A percentile compares a stretch with the other conserved stretches of the same genome.
These are phyloP conservation scores for Emesis castigata DNA, from an alignment of 2,888 invertebrate species.

Conservation along the genomic window DNA sequence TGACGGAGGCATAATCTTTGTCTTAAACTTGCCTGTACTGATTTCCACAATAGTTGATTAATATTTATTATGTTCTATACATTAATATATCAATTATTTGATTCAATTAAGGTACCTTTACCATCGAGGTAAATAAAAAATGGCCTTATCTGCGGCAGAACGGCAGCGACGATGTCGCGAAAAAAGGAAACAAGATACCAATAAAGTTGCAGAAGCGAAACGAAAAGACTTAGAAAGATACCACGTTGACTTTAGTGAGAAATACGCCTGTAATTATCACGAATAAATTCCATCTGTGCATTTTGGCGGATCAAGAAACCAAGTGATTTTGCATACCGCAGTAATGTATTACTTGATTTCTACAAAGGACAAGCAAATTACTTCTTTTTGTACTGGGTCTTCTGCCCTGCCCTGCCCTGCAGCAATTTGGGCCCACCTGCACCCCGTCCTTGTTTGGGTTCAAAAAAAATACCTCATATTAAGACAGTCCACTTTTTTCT, in stretches of 20 bases:
- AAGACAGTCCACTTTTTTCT: too few relatives aligned
- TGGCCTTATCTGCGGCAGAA: background rate
- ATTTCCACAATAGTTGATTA: background rate
- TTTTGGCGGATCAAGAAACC: background rate
- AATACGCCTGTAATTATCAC: background rate
- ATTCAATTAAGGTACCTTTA: background rate
- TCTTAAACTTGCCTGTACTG: background rate
- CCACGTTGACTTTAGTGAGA: too few relatives aligned
- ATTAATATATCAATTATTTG: background rate
- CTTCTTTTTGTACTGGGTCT: background rate
- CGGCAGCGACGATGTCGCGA: background rate
- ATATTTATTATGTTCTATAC: background rate
- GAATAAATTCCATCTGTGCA: background rate
- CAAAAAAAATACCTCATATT: too few relatives aligned
- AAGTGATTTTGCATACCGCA: background rate
- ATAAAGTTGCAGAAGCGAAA: conserved; percentile 44
- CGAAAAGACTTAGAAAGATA: conserved; percentile 53
- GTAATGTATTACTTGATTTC: background rate
- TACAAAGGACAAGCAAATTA: background rate
- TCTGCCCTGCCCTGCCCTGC: background rate
- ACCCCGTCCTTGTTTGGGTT: background rate
- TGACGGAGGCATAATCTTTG: background rate
- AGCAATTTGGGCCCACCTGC: background rate
- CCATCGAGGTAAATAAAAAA: too few relatives aligned
- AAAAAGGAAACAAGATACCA: background rate